Percentiles rank a stretch among this genome's conserved stretches.
These are phyloP conservation scores for Melieria picta DNA, from an alignment of 2,888 invertebrate genomes.

Conservation along the genomic window DNA sequence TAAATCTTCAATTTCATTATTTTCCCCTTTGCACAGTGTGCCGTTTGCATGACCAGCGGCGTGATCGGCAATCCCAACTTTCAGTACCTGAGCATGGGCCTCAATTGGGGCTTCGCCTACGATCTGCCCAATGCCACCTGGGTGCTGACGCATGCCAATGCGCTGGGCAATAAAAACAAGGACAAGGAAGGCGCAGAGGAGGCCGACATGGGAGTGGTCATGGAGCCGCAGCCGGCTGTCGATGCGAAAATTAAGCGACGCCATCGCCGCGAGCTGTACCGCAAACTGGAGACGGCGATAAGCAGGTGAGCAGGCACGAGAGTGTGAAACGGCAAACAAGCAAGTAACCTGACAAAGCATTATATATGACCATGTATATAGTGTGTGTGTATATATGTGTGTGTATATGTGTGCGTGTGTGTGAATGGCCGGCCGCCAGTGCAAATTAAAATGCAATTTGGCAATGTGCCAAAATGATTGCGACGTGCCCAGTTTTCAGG, in stretches of 20 bases:
- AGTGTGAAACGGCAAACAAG: not conserved
- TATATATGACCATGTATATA: not conserved
- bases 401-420: not conserved
- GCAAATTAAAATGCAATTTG: too few species aligned
- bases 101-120: slow-evolving; percentile 79
- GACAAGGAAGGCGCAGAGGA: slow-evolving; percentile 41
- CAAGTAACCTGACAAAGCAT: not conserved
- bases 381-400: not conserved
- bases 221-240: not conserved
- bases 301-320: slow-evolving; percentile 72
- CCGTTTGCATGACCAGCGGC: slow-evolving; percentile 73
- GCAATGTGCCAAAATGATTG: too few species aligned
- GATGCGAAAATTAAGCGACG: slow-evolving; percentile 66
- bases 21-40: slow-evolving; percentile 57
- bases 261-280: slow-evolving; percentile 75
- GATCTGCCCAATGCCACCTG: slow-evolving; percentile 71
- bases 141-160: slow-evolving; percentile 64
- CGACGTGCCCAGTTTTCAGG: too few species aligned
- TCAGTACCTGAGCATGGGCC: slow-evolving; percentile 72
- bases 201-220: not conserved
- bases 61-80: slow-evolving; percentile 70
- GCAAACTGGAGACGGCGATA: slow-evolving; percentile 75
- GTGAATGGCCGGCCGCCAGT: not conserved
- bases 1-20: not conserved
- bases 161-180: slow-evolving; percentile 41